phyloP scores from a whole-genome alignment of 2,797 vertebrate genomes.

The Chloroceryle amazona region DNA sequence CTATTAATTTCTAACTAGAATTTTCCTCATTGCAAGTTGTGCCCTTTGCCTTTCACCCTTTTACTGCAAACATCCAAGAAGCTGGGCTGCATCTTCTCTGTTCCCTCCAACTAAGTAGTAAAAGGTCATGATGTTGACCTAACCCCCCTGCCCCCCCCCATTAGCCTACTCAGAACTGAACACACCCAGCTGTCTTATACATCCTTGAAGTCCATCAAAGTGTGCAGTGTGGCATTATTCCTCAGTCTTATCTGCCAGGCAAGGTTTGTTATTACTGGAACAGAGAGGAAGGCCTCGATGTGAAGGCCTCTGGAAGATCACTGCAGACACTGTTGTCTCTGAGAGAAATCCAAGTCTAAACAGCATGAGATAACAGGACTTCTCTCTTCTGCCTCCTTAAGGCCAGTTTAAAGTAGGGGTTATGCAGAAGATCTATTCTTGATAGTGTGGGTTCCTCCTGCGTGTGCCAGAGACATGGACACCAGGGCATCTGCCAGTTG shows the following conservation, averaged over 20 bases:
- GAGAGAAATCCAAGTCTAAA: background rate
- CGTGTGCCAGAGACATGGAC: accelerated
- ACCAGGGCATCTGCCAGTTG: background rate
- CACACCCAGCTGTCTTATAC: background rate
- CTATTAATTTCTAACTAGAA: background rate
- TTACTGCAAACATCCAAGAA: background rate
- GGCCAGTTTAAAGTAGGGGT: background rate
- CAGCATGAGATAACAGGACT: background rate
- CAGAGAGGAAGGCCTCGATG: background rate
- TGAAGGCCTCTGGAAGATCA: constrained; percentile 47
- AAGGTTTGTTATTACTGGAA: constrained; percentile 57
- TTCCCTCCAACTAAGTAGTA: background rate
- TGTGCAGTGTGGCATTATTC: background rate
- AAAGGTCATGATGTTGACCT: background rate
- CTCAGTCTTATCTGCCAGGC: background rate
- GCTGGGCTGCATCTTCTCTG: background rate
- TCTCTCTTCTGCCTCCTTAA: background rate
- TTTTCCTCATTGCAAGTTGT: background rate
- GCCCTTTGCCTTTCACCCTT: background rate
- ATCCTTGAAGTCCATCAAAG: constrained; percentile 53
- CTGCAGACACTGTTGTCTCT: constrained; percentile 11
- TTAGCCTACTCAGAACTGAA: background rate
- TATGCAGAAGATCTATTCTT: background rate
- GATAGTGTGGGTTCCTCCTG: accelerated
- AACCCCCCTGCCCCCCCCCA: background rate